A percentile compares a stretch with the other conserved stretches of the same genome.
phyloP scores from a whole-genome alignment of 2,888 invertebrate genomes.

The Tridacna crocea region DNA sequence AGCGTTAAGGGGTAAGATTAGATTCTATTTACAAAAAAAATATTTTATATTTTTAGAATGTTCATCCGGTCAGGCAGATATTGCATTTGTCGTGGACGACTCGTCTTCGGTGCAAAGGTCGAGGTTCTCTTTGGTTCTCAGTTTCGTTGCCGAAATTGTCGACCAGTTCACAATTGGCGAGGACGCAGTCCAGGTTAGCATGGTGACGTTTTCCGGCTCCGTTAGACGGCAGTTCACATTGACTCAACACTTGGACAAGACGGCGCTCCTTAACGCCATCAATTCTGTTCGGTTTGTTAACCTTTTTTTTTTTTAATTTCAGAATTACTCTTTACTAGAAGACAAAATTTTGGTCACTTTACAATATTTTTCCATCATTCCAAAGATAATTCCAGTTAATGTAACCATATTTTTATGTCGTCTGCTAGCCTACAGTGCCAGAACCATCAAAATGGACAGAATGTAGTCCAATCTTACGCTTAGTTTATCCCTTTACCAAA shows the following conservation, averaged over 20 bases:
- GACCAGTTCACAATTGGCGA: conserved; percentile 35
- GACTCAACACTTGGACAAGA: conserved; percentile 20
- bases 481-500: too few species aligned
- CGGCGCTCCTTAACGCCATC: conserved; percentile 25
- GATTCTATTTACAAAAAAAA: too few species aligned
- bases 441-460: too few species aligned
- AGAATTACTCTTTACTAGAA: too few species aligned
- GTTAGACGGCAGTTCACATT: conserved; percentile 45
- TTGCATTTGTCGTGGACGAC: conserved; percentile 57
- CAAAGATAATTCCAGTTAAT: too few species aligned
- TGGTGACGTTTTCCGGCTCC: conserved; percentile 43
- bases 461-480: too few species aligned
- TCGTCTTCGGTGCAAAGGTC: conserved; percentile 43
- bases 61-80: conserved; percentile 39
- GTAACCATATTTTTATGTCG: too few species aligned
- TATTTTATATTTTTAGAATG: conserved; percentile 31
- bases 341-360: too few species aligned
- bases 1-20: too few species aligned
- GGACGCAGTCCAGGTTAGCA: conserved; percentile 41
- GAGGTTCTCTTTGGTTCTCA: conserved; percentile 29
- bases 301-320: too few species aligned
- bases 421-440: too few species aligned
- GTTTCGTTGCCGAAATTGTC: conserved; percentile 36
- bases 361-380: too few species aligned
- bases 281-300: conserved; percentile 25